Conservation (phyloP, 92 coral and sea anemone species). For the Blastomussa wellsi region DNA sequence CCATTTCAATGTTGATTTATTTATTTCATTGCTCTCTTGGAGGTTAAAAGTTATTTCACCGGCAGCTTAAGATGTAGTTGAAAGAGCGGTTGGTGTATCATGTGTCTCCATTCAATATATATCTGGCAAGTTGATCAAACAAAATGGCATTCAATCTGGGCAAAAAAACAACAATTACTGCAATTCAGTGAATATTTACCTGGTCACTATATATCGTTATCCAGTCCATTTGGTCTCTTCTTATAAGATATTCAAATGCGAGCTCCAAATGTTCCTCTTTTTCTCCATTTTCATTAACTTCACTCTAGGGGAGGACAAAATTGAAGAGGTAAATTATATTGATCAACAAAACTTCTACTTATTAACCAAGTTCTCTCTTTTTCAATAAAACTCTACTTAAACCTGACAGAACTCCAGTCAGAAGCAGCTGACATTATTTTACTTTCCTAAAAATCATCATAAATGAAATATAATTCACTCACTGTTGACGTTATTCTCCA, state of each 20-base stretch:
- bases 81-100: too few relatives aligned
- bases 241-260: conserved; percentile 86
- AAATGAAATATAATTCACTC: conserved; percentile 32
- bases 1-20: too few relatives aligned
- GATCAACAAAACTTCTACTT: background rate
- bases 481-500: conserved; percentile 94
- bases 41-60: too few relatives aligned
- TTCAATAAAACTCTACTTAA: background rate
- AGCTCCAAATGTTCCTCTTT: conserved; percentile 73
- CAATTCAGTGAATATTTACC: conserved; percentile 52
- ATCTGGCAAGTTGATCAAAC: too few relatives aligned
- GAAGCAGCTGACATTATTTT: background rate
- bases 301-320: conserved; percentile 24
- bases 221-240: conserved; percentile 84
- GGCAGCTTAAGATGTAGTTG: too few relatives aligned
- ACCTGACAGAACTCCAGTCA: background rate
- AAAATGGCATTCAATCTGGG: too few relatives aligned
- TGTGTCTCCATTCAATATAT: too few relatives aligned
- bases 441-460: background rate
- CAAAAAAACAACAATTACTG: too few relatives aligned
- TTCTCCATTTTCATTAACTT: conserved; percentile 64
- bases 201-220: conserved; percentile 81
- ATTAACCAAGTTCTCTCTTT: background rate
- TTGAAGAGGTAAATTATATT: too few relatives aligned
- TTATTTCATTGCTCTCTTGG: too few relatives aligned